Percentiles rank a stretch among this genome's conserved stretches.
These are phyloP conservation scores for Mustelus asterias DNA, from an alignment of 2,113 vertebrate genomes.

Conservation along the genomic window DNA sequence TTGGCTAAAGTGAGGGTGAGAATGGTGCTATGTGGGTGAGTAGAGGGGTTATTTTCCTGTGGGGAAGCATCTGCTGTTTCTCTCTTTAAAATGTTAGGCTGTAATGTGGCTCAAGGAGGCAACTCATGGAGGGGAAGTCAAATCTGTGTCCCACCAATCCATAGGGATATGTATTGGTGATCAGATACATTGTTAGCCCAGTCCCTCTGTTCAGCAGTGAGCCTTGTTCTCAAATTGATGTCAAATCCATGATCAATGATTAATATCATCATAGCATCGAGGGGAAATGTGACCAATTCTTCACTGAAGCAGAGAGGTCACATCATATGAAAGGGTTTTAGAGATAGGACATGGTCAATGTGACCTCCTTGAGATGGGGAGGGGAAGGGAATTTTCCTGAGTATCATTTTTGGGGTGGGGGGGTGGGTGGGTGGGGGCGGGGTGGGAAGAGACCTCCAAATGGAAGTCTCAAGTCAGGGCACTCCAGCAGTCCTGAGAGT, in stretches of 20 bases:
- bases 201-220: background rate
- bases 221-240: background rate
- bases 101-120: background rate
- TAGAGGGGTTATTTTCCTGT: no score
- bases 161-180: background rate
- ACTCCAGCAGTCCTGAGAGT: no score
- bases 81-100: background rate
- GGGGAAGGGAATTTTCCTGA: background rate
- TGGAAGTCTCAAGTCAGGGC: no score
- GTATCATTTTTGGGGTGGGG: no score
- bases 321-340: background rate
- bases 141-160: background rate
- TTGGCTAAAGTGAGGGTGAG: background rate
- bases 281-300: background rate
- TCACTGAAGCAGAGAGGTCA: background rate
- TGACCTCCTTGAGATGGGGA: background rate
- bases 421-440: no score
- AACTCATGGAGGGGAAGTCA: background rate
- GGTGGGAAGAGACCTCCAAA: no score
- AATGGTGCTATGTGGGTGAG: background rate
- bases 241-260: background rate
- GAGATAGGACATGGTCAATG: background rate
- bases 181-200: background rate
- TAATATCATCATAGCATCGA: no score
- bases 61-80: no score